phyloP scores from a whole-genome alignment of 1,140 invertebrate species.

The Pentalonia nigronervosa region DNA sequence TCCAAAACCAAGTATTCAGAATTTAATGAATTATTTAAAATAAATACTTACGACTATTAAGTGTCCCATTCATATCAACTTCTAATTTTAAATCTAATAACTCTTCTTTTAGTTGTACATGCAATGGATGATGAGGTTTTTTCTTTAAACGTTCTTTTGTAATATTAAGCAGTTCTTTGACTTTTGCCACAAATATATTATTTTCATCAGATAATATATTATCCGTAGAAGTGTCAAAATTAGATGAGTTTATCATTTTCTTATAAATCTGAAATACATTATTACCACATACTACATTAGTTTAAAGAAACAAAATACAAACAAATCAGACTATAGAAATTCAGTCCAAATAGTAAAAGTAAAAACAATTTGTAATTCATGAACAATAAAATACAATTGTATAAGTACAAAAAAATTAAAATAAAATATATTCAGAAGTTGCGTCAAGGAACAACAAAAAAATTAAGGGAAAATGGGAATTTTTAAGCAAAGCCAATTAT shows the following conservation, averaged over 20 bases:
- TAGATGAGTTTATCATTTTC: slow-evolving; percentile 24
- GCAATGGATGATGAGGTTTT: slow-evolving; percentile 38
- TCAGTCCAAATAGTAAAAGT: background rate
- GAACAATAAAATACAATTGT: background rate
- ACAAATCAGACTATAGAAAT: background rate
- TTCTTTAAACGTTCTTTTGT: slow-evolving; percentile 49
- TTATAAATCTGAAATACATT: slow-evolving; percentile 34
- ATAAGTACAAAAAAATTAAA: too few species aligned
- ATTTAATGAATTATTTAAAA: background rate
- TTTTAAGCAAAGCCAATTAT: too few species aligned
- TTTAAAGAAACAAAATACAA: background rate
- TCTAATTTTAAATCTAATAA: slow-evolving; percentile 28
- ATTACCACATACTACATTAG: slow-evolving; percentile 64
- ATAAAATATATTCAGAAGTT: background rate
- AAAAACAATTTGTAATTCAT: background rate
- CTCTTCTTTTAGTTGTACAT: slow-evolving; percentile 31
- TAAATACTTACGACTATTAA: slow-evolving; percentile 17
- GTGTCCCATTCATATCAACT: slow-evolving; percentile 30
- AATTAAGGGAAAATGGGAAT: too few species aligned
- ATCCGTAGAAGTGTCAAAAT: background rate
- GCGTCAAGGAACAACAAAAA: too few species aligned
- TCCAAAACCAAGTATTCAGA: background rate
- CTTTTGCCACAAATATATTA: background rate
- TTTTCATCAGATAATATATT: background rate
- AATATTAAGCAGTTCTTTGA: slow-evolving; percentile 30